Evolutionary conservation across 2,113 vertebrate species (phyloP).

Genomic region (Channa maculata): DNA sequence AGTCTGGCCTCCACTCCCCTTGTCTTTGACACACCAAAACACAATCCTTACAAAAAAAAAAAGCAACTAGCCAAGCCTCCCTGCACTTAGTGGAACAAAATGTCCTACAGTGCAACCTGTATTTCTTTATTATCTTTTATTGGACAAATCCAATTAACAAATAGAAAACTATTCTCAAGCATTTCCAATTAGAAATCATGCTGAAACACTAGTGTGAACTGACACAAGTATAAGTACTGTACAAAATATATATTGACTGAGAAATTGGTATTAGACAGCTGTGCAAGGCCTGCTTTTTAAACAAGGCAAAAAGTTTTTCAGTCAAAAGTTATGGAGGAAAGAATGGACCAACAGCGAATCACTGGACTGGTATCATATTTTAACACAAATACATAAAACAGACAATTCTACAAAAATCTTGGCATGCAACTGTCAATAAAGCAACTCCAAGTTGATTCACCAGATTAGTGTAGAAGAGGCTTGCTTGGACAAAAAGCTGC

Average conservation of each 20-base stretch:
- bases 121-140: slow-evolving; percentile 51
- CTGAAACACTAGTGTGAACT: slow-evolving; percentile 29
- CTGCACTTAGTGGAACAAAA: slow-evolving; percentile 54
- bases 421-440: too few species aligned
- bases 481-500: too few species aligned
- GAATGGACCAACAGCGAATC: too few species aligned
- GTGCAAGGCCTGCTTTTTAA: not conserved
- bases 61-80: slow-evolving; percentile 32
- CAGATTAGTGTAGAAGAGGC: too few species aligned
- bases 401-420: not conserved
- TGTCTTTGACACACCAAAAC: slow-evolving; percentile 69
- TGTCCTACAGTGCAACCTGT: slow-evolving; percentile 48
- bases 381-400: not conserved
- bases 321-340: too few species aligned
- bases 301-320: not conserved
- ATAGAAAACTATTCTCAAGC: slow-evolving; percentile 3
- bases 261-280: not conserved
- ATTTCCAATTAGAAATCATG: slow-evolving; percentile 36
- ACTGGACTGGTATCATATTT: too few species aligned
- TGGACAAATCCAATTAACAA: slow-evolving; percentile 59
- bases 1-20: slow-evolving; percentile 66
- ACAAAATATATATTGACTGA: not conserved
- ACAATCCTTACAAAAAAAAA: slow-evolving; percentile 43
- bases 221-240: not conserved
- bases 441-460: too few species aligned